Evolutionary conservation across 2,797 vertebrate species (phyloP).

Genomic region (Dromococcyx pavoninus): DNA sequence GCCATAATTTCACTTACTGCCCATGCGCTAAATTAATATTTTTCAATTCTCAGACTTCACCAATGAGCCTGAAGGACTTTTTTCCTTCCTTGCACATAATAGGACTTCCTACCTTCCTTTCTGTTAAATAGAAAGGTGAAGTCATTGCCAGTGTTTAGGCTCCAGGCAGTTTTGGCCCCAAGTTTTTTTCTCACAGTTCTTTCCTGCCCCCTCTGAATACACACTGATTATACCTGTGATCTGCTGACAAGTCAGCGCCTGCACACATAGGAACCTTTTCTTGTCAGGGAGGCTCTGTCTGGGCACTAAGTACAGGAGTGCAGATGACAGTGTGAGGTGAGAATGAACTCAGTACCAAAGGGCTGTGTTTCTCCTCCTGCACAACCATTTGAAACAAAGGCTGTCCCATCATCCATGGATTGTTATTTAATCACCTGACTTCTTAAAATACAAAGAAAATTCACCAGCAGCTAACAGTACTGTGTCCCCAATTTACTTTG

Average conservation of each 20-base stretch:
- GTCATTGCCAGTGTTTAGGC: slow-evolving; percentile 42
- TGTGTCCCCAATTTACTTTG: background rate
- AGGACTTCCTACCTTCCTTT: slow-evolving; percentile 50
- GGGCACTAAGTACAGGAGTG: background rate
- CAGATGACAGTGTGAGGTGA: background rate
- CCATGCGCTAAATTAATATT: background rate
- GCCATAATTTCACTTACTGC: slow-evolving; percentile 18
- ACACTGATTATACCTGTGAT: background rate
- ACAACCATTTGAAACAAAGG: background rate
- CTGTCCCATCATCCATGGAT: background rate
- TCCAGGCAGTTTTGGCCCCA: slow-evolving; percentile 22
- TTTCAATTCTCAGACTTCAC: slow-evolving; percentile 6
- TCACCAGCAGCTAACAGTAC: accelerated
- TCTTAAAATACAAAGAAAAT: background rate
- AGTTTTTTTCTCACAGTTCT: slow-evolving; percentile 36
- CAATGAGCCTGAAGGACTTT: slow-evolving; percentile 23
- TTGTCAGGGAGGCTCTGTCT: background rate
- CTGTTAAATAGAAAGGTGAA: background rate
- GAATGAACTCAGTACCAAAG: background rate
- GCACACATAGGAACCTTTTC: background rate
- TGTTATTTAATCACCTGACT: background rate
- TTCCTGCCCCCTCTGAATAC: background rate
- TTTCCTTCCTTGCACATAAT: background rate
- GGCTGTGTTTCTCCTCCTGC: background rate
- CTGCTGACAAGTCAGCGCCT: background rate